A percentile compares a stretch with the other conserved stretches of the same genome.
These are phyloP conservation scores for Hyles lineata DNA, from an alignment of 2,888 invertebrate genomes.

Conservation along the genomic window DNA sequence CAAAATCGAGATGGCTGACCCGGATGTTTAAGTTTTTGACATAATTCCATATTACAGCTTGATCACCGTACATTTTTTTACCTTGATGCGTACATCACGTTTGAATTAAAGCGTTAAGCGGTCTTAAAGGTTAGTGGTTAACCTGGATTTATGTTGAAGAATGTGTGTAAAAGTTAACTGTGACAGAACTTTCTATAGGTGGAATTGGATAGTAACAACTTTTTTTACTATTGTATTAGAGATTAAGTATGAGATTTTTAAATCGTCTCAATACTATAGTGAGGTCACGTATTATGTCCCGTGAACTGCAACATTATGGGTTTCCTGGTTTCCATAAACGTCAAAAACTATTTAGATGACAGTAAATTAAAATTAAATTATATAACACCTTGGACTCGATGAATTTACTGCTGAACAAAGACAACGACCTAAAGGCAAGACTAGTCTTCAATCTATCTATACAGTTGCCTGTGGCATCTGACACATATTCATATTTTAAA, in stretches of 20 bases:
- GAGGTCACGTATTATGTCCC: too few relatives aligned
- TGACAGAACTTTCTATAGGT: neutral
- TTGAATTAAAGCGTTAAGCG: constrained; percentile 29
- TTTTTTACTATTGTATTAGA: neutral
- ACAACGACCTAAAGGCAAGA: too few relatives aligned
- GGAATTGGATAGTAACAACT: neutral
- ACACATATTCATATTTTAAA: neutral
- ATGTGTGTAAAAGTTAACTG: constrained; percentile 4
- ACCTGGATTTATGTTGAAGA: constrained; percentile 1
- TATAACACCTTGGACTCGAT: too few relatives aligned
- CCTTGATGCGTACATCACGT: neutral
- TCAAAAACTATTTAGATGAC: too few relatives aligned
- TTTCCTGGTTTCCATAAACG: too few relatives aligned
- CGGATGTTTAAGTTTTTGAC: constrained; percentile 41
- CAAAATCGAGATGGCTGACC: constrained; percentile 42
- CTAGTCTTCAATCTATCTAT: too few relatives aligned
- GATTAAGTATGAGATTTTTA: neutral
- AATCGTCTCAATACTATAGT: too few relatives aligned
- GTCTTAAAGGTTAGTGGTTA: constrained; percentile 14
- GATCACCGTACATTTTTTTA: constrained; percentile 7
- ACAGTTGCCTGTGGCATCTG: too few relatives aligned
- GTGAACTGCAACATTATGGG: too few relatives aligned
- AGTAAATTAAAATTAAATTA: too few relatives aligned
- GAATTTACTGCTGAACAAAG: too few relatives aligned
- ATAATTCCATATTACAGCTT: constrained; percentile 15